Evolutionary conservation across 2,888 invertebrate genomes (phyloP), one percentile per base, ranked within the genome.

Genomic region (Tribolium freemani): DNA sequence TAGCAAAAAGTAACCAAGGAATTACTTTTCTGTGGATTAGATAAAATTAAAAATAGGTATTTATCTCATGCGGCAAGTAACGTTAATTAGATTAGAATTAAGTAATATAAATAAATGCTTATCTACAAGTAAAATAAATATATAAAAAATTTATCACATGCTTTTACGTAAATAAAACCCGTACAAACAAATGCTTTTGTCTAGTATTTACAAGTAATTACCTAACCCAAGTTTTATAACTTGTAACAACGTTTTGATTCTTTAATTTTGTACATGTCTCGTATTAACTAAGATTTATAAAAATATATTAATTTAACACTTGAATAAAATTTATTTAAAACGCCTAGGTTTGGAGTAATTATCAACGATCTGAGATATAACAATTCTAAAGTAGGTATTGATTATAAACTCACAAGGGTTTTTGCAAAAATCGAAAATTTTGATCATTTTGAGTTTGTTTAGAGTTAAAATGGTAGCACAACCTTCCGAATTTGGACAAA

Each of bases 281-380:
- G n/a, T 48, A 8, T 48, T 13, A 16, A 11, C 48, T 48, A 11
- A 11, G 11, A 16, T 48, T 48, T 11, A 13, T 13, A 20, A 56
- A 56, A 56, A 56, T 56, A 56, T 31, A 56, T 31, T 56, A 30
- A 26, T 54, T 54, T 30, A 54, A 56, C 56, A 11, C 5, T 38
- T 56, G 21, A 31, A 38, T 56, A 56, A 31, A 56, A 56, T 56
- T 56, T 56, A 9, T 11, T 31, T 38, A 8, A 38, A 38, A 38
- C 8, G n/a, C n/a, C 9, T 31, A 31, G 9, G 1, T 31, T 8
- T 31, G 6, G 2, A 31, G 9, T 13, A 54, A 11, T 13, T 54
- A 48, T 11, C 13, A 56, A 56, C 56, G 8, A 56, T 13, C 38
- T 31, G 10, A 10, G 31, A n/a, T 38, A 38, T 38, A 38, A 38